These are phyloP conservation scores for Oxytorus armatus DNA, from an alignment of 2,888 invertebrate species.

Conservation along the genomic window DNA sequence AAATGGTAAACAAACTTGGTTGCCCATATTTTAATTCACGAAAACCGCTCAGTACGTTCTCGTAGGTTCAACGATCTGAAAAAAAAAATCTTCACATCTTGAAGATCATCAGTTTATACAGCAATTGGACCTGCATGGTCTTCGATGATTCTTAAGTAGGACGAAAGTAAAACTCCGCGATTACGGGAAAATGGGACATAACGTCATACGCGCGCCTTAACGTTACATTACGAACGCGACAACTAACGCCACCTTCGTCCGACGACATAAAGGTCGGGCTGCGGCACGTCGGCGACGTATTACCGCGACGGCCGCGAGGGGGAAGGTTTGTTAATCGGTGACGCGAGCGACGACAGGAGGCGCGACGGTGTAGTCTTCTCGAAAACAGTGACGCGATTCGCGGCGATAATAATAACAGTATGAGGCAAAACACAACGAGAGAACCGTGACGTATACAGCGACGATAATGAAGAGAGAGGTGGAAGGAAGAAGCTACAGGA, in stretches of 20 bases:
- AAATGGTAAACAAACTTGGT: constrained; percentile 27
- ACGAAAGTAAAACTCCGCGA: no score
- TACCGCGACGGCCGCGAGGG: neutral
- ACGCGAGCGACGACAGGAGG: constrained; percentile 67
- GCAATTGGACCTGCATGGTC: no score
- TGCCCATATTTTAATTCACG: no score
- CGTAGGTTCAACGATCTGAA: no score
- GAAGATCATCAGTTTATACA: no score
- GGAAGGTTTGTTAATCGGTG: constrained; percentile 69
- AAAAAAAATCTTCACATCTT: no score
- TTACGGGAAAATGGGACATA: no score
- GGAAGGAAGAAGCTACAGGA: neutral
- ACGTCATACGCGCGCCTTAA: no score
- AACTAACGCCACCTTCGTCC: constrained; percentile 16
- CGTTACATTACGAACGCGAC: no score
- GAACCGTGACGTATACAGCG: constrained; percentile 28
- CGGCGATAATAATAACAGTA: constrained; percentile 61
- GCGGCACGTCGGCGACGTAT: constrained; percentile 53
- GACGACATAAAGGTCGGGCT: constrained; percentile 37
- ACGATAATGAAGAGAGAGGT: constrained; percentile 11
- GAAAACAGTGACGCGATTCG: constrained; percentile 59
- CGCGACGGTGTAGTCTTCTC: constrained; percentile 56
- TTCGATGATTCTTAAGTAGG: no score
- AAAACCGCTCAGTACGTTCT: no score
- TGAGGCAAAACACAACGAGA: constrained; percentile 62